These are phyloP conservation scores for Oreochromis niloticus DNA, from an alignment of 2,113 vertebrate genomes.

Conservation along the genomic window DNA sequence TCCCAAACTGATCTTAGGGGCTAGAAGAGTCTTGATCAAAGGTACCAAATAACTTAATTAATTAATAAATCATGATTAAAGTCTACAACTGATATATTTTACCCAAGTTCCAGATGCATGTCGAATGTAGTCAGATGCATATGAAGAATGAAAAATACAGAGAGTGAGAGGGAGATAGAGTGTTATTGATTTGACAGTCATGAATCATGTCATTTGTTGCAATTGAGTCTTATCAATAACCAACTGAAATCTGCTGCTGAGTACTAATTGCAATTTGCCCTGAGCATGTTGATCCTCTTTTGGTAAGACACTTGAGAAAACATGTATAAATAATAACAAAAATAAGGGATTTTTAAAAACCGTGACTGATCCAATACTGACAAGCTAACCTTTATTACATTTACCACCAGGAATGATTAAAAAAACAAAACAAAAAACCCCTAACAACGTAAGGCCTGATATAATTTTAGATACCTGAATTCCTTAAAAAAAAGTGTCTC, in stretches of 20 bases:
- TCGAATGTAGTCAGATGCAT: neutral
- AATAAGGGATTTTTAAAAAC: conserved; percentile 5
- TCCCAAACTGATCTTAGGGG: neutral
- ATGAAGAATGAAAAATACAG: neutral
- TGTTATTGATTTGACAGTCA: conserved; percentile 56
- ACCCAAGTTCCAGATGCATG: neutral
- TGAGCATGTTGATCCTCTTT: conserved; percentile 49
- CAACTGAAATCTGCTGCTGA: conserved; percentile 40
- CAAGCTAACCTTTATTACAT: neutral
- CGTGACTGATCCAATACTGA: neutral
- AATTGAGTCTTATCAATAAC: conserved; percentile 51
- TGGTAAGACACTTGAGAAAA: conserved; percentile 48
- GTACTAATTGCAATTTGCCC: conserved; percentile 36
- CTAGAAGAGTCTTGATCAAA: neutral
- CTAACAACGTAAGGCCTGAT: neutral
- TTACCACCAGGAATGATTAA: neutral
- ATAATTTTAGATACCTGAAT: neutral
- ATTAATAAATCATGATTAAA: neutral
- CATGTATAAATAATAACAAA: neutral
- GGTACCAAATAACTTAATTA: neutral
- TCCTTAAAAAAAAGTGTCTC: neutral
- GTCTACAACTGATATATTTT: neutral
- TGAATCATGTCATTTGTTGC: conserved; percentile 58
- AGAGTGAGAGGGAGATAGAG: neutral
- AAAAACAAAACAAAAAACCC: neutral